A percentile compares a stretch with the other conserved stretches of the same genome.
Evolutionary conservation across 2,113 vertebrate genomes (phyloP).

Genomic region (Henicopernis longicauda): DNA sequence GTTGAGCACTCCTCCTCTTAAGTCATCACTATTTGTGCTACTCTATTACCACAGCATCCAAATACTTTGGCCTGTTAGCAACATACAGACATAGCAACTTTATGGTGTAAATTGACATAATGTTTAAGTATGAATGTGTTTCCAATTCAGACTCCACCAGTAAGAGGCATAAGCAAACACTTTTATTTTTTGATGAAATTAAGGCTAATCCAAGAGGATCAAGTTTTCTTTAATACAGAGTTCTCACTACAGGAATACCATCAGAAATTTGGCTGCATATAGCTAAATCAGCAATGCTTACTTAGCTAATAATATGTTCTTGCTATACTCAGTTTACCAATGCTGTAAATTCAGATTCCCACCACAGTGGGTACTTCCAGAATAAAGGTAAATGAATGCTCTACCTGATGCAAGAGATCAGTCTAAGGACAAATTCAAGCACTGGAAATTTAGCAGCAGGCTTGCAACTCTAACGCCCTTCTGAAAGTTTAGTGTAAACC

Average conservation of each 20-base stretch:
- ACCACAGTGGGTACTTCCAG: not conserved
- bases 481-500: not conserved
- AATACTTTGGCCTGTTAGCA: not conserved
- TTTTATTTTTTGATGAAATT: not conserved
- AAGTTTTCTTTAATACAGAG: not conserved
- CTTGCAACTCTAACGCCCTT: not conserved
- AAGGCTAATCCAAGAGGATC: not conserved
- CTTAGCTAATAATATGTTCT: not conserved
- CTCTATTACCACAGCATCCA: not conserved
- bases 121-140: fast-evolving
- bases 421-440: not conserved
- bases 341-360: not conserved
- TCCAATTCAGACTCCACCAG: not conserved
- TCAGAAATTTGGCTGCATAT: not conserved
- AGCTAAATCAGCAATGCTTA: not conserved
- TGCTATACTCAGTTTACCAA: not conserved
- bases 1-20: not conserved
- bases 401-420: not conserved
- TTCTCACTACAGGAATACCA: not conserved
- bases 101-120: no score
- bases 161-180: not conserved
- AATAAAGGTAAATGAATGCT: not conserved
- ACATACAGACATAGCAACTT: not conserved
- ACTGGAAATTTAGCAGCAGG: not conserved
- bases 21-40: no score